Evolutionary conservation across 2,113 vertebrate genomes (phyloP), one percentile per base, ranked within the genome.

Genomic region (Hylia prasina): DNA sequence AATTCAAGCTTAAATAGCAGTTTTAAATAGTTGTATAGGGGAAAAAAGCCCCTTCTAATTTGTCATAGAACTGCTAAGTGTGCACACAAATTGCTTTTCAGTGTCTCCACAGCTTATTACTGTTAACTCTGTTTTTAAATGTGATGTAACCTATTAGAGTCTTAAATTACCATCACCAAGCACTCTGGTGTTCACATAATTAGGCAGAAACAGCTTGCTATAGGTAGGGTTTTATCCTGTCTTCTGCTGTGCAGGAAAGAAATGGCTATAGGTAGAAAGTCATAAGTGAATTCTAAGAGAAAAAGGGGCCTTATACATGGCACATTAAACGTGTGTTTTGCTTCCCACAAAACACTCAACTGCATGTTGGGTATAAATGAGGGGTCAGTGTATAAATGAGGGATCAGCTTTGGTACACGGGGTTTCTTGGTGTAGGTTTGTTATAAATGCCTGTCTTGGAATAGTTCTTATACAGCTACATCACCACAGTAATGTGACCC

Each of bases 1-100:
- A 84, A 56, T 71, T 89, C 23, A 65, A 48, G 7, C 37, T 80
- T 82, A 91, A 91, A 68, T 71, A 54, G 6, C 27, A 68, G 13
- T 66, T 58, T 70, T 75, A 64, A 71, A 35, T 51, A 89, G 28
- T 71, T 51, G n/a, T 1, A 15, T 22, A 3, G 13, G 11, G 11
- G 0, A 0, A 30, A 44, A 63, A 61, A n/a, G 17, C 6, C 6
- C 2, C 5, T 22, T 28, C 16, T 60, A 83, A 22, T 37, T 84
- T 89, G 40, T 71, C 20, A 30, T 10, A 27, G 61, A 50, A 28
- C 37, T 56, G 22, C 57, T 71, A 82, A 68, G 35, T 6, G n/a
- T 50, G 11, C n/a, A 42, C n/a, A 45, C 27, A 93, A 76, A 90
- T 81, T 72, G 13, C 35, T 66, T 76, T 35, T 88, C 37, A 82